Percentiles rank a stretch among this genome's conserved stretches.
These are phyloP conservation scores for Gallinago media DNA, from an alignment of 2,113 vertebrate species.

Conservation along the genomic window DNA sequence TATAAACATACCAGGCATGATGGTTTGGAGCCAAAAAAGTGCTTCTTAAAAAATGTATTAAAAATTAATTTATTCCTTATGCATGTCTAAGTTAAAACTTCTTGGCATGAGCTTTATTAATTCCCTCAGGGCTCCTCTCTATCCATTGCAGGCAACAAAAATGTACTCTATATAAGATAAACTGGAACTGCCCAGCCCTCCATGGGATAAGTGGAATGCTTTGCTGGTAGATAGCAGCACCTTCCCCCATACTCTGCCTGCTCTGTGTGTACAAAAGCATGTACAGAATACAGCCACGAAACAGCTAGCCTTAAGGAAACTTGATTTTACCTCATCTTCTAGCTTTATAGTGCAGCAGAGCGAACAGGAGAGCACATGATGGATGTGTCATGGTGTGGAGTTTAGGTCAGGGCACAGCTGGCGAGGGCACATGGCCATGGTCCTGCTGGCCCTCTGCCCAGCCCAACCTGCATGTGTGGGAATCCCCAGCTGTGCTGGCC, in stretches of 20 bases:
- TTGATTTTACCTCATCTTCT: not conserved
- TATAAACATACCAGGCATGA: constrained; percentile 50
- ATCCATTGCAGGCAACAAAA: constrained; percentile 26
- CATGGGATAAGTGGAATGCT: constrained; percentile 3
- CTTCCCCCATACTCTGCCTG: not conserved
- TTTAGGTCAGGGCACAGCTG: rapidly evolving
- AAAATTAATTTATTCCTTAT: constrained; percentile 69
- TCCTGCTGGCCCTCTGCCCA: not conserved
- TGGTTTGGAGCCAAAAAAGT: constrained; percentile 46
- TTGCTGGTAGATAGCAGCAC: not conserved
- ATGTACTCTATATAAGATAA: not conserved
- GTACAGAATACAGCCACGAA: rapidly evolving
- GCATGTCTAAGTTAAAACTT: constrained; percentile 33
- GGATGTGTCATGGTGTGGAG: rapidly evolving
- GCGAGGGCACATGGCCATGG: rapidly evolving
- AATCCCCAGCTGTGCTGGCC: rapidly evolving
- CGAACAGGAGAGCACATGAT: rapidly evolving
- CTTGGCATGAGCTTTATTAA: not conserved
- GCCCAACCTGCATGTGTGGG: rapidly evolving
- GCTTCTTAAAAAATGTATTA: constrained; percentile 66
- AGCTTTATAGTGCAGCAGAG: rapidly evolving
- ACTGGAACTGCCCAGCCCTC: not conserved
- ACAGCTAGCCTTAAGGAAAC: not conserved
- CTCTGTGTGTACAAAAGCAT: rapidly evolving
- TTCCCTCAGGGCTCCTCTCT: constrained; percentile 25